phyloP scores from a whole-genome alignment of 2,888 invertebrate genomes.

The Scrobipalpa atriplicella region DNA sequence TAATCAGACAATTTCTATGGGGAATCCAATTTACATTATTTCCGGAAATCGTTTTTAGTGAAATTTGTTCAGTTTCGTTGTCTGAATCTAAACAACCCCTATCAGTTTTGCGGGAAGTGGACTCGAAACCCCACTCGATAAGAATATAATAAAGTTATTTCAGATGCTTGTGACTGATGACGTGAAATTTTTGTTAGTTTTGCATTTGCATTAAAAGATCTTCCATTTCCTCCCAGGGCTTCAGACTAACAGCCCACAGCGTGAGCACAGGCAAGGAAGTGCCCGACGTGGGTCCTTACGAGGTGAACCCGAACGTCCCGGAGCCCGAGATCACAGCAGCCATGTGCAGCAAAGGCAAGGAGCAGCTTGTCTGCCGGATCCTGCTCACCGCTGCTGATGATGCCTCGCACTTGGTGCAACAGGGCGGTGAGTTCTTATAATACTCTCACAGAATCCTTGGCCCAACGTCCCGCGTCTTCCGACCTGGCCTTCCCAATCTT shows the following conservation, averaged over 20 bases:
- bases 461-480: not conserved
- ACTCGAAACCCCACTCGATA: too few relatives aligned
- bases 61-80: too few relatives aligned
- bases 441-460: not conserved
- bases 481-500: not conserved
- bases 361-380: conserved; percentile 82
- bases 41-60: too few relatives aligned
- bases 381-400: conserved; percentile 86
- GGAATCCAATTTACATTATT: too few relatives aligned
- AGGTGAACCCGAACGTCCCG: conserved; percentile 59
- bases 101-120: too few relatives aligned
- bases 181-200: too few relatives aligned
- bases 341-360: conserved; percentile 39
- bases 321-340: conserved; percentile 65
- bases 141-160: too few relatives aligned
- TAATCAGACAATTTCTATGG: too few relatives aligned
- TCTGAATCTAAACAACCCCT: too few relatives aligned
- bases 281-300: conserved; percentile 64
- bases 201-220: not conserved
- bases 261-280: conserved; percentile 60
- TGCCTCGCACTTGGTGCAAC: conserved; percentile 85
- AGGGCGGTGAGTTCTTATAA: conserved; percentile 80
- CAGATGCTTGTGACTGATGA: too few relatives aligned
- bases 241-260: conserved; percentile 68
- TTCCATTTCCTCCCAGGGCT: conserved; percentile 57